Evolutionary conservation across 2,797 vertebrate genomes (phyloP), one percentile per base, ranked within the genome.

Genomic region (Bradypus variegatus): DNA sequence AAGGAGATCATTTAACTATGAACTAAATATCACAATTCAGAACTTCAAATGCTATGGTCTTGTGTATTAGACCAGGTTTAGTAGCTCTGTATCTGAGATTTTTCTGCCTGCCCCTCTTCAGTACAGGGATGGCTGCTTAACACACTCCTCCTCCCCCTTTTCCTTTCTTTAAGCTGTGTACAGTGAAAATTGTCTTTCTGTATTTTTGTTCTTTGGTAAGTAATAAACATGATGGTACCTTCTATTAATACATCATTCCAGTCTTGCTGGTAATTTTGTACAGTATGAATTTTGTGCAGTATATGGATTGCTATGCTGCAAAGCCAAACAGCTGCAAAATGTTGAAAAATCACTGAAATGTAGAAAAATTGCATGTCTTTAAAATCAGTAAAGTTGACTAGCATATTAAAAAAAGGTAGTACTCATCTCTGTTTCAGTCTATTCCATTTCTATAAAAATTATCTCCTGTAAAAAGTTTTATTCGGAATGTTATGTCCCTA

Each of bases 221-320:
- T 98, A 97, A 98, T 98, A 98, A 98, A 98, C 98, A 99, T 98
- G 98, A 98, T 98, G 98, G 98, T 99, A 98, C 99, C 98, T 99
- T 99, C 98, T 97, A 97, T 98, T 97, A 98, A 98, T 98, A 98
- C 98, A 98, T 98, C 98, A 98, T 98, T 98, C 97, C 98, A 98
- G 98, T 98, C 98, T 98, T 97, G 98, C 98, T 98, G 97, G 98
- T 98, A 97, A 97, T 97, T 98, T 97, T 98, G 97, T 98, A 97
- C 97, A 97, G 97, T 97, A 96, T 97, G 41, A 45, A 45, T 45
- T 45, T 45, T 45, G 41, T 45, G 41, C 41, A 95, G 97, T 98
- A 97, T 98, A 97, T 97, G 96, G 97, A 97, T 96, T 97, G 96
- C 97, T 98, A 97, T 97, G 97, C 97, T 98, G 97, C 97, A 95